Conservation (phyloP, 2,888 invertebrate species). For the Tenthredo amoena region DNA sequence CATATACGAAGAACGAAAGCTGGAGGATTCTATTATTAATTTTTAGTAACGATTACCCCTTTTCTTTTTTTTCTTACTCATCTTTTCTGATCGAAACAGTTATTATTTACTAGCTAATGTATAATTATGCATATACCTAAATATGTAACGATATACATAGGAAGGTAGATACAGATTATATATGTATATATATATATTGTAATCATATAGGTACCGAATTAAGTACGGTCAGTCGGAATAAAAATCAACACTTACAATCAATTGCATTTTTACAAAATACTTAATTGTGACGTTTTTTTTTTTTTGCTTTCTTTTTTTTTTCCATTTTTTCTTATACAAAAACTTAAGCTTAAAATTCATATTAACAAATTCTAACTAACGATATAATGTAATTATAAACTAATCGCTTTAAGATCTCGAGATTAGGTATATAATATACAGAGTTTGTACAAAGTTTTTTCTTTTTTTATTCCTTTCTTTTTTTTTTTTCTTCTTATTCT, state of each 20-base stretch:
- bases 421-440: slow-evolving; percentile 67
- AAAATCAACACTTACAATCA: slow-evolving; percentile 61
- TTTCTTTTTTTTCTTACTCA: neutral
- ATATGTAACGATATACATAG: neutral
- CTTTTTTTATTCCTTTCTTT: neutral
- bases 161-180: neutral
- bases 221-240: slow-evolving; percentile 44
- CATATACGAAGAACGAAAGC: neutral
- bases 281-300: slow-evolving; percentile 54
- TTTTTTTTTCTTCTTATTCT: neutral
- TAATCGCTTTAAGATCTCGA: slow-evolving; percentile 51
- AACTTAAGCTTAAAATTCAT: slow-evolving; percentile 59
- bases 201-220: slow-evolving; percentile 1
- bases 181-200: neutral
- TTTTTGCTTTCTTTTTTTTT: slow-evolving; percentile 49
- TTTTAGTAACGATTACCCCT: neutral
- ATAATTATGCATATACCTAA: neutral
- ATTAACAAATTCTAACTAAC: slow-evolving; percentile 55
- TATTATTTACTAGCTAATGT: neutral
- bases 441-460: slow-evolving; percentile 68
- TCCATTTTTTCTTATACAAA: slow-evolving; percentile 60
- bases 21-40: neutral
- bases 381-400: slow-evolving; percentile 49
- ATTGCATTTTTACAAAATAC: slow-evolving; percentile 56
- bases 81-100: neutral